phyloP scores from a whole-genome alignment of 2,797 vertebrate genomes.

The Leontopithecus rosalia region DNA sequence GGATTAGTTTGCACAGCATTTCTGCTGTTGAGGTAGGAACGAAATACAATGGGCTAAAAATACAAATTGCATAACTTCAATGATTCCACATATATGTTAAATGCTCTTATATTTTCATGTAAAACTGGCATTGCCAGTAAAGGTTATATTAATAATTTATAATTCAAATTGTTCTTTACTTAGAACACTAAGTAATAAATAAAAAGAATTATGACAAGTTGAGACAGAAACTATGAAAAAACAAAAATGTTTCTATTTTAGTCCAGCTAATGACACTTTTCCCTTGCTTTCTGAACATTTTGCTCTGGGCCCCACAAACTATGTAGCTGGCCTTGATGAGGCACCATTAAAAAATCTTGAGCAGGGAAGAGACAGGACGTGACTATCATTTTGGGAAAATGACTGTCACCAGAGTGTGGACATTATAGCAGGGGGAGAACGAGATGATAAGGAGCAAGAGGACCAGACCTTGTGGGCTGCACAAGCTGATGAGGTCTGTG shows the following conservation, averaged over 20 bases:
- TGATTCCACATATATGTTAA: neutral
- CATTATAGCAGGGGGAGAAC: neutral
- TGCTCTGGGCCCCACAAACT: neutral
- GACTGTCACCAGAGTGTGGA: neutral
- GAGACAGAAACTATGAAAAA: slow-evolving; percentile 44
- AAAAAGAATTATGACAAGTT: neutral
- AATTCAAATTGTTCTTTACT: neutral
- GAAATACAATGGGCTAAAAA: neutral
- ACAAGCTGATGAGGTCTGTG: neutral
- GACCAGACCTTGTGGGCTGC: neutral
- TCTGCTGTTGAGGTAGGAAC: neutral
- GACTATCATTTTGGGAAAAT: neutral
- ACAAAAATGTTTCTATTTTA: slow-evolving; percentile 20
- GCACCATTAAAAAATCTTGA: neutral
- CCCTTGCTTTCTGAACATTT: neutral
- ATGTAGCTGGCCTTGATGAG: neutral
- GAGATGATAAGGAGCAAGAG: neutral
- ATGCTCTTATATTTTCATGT: neutral
- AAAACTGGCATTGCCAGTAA: neutral
- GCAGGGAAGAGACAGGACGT: neutral
- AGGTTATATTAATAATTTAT: neutral
- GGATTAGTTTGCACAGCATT: neutral
- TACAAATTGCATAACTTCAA: neutral
- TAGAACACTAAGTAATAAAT: slow-evolving; percentile 5
- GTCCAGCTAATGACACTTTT: neutral